Percentiles rank a stretch among this genome's conserved stretches.
These are phyloP conservation scores for Spodoptera litura DNA, from an alignment of 1,140 invertebrate genomes.

Conservation along the genomic window DNA sequence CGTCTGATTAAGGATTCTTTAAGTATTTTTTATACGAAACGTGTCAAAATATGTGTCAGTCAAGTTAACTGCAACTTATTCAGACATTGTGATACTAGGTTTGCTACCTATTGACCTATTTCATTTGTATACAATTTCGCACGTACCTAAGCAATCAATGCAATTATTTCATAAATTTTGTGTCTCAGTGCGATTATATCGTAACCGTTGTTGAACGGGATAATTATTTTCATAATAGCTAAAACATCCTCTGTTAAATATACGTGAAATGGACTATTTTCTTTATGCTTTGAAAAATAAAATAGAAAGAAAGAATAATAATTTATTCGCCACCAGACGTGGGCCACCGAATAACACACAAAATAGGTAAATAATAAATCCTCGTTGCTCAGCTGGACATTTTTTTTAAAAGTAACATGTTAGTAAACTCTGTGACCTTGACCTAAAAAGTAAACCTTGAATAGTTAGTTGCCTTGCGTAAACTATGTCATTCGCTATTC, in stretches of 20 bases:
- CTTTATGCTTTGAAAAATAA: neutral
- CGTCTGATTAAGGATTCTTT: too few species aligned
- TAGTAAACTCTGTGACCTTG: slow-evolving; percentile 58
- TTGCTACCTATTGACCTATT: neutral
- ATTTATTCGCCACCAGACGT: too few species aligned
- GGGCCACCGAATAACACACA: too few species aligned
- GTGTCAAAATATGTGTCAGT: too few species aligned
- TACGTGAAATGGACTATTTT: neutral
- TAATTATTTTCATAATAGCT: slow-evolving; percentile 5
- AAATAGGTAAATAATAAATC: neutral
- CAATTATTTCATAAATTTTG: slow-evolving; percentile 24
- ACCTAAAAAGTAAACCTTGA: slow-evolving; percentile 62
- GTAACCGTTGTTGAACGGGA: neutral
- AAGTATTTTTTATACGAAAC: too few species aligned
- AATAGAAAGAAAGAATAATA: neutral
- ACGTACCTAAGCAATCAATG: slow-evolving; percentile 8
- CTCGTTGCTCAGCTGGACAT: slow-evolving; percentile 5
- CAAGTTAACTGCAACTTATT: too few species aligned
- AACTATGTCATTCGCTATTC: slow-evolving; percentile 8
- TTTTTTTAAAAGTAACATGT: slow-evolving; percentile 2
- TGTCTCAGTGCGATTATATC: neutral
- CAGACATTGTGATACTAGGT: neutral
- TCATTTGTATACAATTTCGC: neutral
- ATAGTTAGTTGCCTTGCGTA: slow-evolving; percentile 18
- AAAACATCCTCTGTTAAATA: slow-evolving; percentile 1